Conservation (phyloP, 1,140 invertebrate species). For the Carposina sasakii region DNA sequence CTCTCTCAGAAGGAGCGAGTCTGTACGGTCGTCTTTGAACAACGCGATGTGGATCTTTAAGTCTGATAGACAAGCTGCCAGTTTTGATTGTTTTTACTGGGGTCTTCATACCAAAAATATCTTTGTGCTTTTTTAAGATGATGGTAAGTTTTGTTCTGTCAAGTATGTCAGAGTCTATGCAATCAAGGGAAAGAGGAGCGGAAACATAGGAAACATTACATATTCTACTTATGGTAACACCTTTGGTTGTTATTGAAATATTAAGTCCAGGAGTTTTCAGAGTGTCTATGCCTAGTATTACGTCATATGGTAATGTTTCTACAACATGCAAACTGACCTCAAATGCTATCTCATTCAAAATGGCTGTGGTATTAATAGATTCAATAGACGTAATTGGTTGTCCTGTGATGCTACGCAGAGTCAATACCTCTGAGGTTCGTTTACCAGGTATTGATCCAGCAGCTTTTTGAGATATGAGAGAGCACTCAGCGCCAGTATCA, state of each 20-base stretch:
- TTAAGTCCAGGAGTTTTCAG: background rate
- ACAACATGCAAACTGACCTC: constrained; percentile 1
- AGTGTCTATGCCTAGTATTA: background rate
- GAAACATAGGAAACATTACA: background rate
- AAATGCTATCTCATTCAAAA: constrained; percentile 1
- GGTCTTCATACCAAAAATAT: background rate
- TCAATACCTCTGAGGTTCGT: background rate
- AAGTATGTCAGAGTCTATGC: background rate
- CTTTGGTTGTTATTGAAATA: background rate
- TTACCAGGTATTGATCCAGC: background rate
- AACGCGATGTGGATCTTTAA: constrained; percentile 15
- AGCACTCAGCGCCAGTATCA: background rate
- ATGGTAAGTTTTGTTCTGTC: background rate
- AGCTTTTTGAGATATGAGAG: background rate
- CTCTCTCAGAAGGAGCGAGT: constrained; percentile 21
- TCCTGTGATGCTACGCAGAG: background rate
- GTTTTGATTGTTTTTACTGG: background rate
- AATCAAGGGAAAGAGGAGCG: background rate
- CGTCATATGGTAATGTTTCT: background rate
- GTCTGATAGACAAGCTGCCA: constrained; percentile 11
- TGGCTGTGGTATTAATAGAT: background rate
- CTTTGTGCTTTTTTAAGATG: background rate
- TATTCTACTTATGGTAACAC: background rate
- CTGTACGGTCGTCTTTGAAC: constrained; percentile 32
- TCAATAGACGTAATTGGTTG: background rate